Evolutionary conservation across 2,888 invertebrate species (phyloP).

Genomic region (Tenthredo notha): DNA sequence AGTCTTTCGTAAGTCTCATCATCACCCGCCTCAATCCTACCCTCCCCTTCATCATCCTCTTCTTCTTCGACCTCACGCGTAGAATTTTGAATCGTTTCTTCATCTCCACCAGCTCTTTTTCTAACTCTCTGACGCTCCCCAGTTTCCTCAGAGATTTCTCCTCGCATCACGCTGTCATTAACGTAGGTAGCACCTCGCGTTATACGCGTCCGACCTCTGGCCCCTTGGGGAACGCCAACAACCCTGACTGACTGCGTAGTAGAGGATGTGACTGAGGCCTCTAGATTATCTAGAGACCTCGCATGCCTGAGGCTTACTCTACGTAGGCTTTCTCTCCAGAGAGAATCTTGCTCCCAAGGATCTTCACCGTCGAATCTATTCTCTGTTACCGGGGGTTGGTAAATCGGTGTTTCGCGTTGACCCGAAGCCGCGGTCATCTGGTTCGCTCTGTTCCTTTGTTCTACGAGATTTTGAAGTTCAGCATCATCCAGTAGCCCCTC

Average conservation of each 20-base stretch:
- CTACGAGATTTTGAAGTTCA: constrained; percentile 71
- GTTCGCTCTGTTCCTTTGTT: constrained; percentile 67
- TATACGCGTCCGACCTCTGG: constrained; percentile 78
- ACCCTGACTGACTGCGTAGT: constrained; percentile 67
- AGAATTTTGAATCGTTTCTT: not conserved
- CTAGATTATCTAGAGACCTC: constrained; percentile 90
- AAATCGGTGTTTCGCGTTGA: constrained; percentile 33
- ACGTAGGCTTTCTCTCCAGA: constrained; percentile 90
- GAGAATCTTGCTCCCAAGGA: constrained; percentile 90
- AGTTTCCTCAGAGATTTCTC: constrained; percentile 74
- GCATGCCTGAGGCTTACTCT: constrained; percentile 90
- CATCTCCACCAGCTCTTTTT: constrained; percentile 53
- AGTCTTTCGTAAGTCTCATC: constrained; percentile 82
- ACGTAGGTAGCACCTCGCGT: constrained; percentile 89
- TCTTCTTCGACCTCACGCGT: not conserved
- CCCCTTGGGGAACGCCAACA: constrained; percentile 72
- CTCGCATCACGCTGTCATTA: constrained; percentile 84
- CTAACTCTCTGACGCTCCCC: constrained; percentile 60
- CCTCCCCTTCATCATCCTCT: constrained; percentile 64
- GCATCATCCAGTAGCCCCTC: constrained; percentile 82
- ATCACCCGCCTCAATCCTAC: constrained; percentile 78
- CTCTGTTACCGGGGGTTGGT: constrained; percentile 52
- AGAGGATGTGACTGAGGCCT: constrained; percentile 74
- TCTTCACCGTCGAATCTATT: constrained; percentile 79
- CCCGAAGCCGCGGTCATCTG: constrained; percentile 50